Evolutionary conservation across 1,140 invertebrate species (phyloP).

Genomic region (Prorops nasuta): DNA sequence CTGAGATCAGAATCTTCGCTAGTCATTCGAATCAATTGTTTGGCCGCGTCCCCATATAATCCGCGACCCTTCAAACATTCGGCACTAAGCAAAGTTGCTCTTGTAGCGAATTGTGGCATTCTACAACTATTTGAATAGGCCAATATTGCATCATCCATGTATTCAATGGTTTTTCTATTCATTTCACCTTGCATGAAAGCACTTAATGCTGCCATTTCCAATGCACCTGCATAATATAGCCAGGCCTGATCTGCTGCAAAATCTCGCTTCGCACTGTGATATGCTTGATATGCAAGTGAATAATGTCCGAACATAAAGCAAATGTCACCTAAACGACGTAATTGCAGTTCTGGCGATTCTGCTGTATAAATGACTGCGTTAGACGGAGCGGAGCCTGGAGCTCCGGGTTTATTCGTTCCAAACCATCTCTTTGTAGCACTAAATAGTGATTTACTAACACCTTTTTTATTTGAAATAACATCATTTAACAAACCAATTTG

Average conservation of each 20-base stretch:
- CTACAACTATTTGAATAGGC: conserved; percentile 88
- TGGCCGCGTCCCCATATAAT: conserved; percentile 84
- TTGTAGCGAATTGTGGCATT: conserved; percentile 84
- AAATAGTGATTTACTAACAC: conserved; percentile 86
- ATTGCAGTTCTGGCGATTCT: conserved; percentile 91
- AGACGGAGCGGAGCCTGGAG: conserved; percentile 61
- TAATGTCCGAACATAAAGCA: conserved; percentile 97
- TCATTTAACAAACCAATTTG: conserved; percentile 83
- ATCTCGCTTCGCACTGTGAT: conserved; percentile 94
- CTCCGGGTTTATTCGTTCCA: conserved; percentile 81
- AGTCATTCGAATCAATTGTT: conserved; percentile 91
- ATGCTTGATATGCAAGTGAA: conserved; percentile 86
- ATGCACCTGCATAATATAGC: conserved; percentile 92
- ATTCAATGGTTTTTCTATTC: conserved; percentile 76
- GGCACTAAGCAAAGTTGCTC: conserved; percentile 83
- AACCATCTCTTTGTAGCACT: conserved; percentile 95
- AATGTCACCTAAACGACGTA: conserved; percentile 88
- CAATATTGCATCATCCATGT: conserved; percentile 90
- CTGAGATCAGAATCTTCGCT: conserved; percentile 90
- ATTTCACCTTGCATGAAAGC: conserved; percentile 86
- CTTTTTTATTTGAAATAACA: conserved; percentile 82
- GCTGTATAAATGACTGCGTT: conserved; percentile 81
- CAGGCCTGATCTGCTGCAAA: conserved; percentile 95
- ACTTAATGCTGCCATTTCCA: conserved; percentile 93
- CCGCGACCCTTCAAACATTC: conserved; percentile 79